A percentile compares a stretch with the other conserved stretches of the same genome.
phyloP scores from a whole-genome alignment of 2,113 vertebrate genomes.

The Pavo muticus region DNA sequence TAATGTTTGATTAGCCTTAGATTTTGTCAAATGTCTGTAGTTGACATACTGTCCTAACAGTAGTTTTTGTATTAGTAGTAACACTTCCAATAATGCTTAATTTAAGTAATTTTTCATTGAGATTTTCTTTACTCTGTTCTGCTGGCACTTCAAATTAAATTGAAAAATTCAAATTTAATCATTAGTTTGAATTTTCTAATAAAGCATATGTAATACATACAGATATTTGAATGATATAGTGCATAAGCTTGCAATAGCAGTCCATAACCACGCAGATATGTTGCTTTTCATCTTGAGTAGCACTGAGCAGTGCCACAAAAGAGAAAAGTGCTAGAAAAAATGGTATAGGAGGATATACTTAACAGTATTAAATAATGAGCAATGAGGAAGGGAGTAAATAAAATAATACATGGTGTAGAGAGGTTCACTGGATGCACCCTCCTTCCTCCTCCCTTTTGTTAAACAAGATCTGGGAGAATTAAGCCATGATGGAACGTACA shows the following conservation, averaged over 20 bases:
- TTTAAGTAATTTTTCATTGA: background rate
- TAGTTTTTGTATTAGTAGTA: background rate
- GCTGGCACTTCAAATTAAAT: background rate
- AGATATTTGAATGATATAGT: background rate
- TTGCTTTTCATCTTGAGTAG: background rate
- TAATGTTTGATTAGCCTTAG: background rate
- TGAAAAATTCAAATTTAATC: background rate
- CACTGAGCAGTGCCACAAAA: background rate
- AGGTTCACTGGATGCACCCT: background rate
- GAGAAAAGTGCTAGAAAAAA: background rate
- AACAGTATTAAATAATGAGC: background rate
- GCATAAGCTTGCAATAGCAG: background rate
- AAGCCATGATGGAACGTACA: background rate
- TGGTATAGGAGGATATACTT: background rate
- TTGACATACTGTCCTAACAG: background rate
- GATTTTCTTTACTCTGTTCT: background rate
- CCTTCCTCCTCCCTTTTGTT: background rate
- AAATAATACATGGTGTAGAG: background rate
- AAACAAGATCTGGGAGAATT: background rate
- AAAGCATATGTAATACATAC: background rate
- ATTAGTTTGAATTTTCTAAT: background rate
- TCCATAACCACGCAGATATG: background rate
- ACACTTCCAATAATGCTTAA: background rate
- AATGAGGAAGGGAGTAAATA: background rate
- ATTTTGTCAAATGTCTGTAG: background rate